Percentiles rank a stretch among this genome's conserved stretches.
Evolutionary conservation across 2,113 vertebrate genomes (phyloP).

Genomic region (Labrus mixtus): DNA sequence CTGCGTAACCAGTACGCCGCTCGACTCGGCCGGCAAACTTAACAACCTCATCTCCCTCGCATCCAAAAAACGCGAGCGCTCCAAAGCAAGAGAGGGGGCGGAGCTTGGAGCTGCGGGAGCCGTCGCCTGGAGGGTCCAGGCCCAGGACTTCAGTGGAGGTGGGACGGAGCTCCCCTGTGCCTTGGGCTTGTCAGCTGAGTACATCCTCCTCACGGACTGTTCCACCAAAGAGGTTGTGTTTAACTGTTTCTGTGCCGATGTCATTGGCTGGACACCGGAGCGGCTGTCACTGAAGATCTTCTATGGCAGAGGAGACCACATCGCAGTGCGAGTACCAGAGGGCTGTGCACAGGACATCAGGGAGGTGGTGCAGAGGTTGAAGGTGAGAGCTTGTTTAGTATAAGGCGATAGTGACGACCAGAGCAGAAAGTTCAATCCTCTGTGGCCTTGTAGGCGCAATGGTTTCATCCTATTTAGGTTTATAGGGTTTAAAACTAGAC

Average conservation of each 20-base stretch:
- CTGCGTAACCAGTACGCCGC: constrained; percentile 88
- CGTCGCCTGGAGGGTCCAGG: constrained; percentile 87
- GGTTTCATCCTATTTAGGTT: too few relatives aligned
- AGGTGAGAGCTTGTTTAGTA: constrained; percentile 83
- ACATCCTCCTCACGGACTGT: constrained; percentile 87
- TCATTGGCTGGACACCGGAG: constrained; percentile 95
- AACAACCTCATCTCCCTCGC: constrained; percentile 93
- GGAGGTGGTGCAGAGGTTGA: constrained; percentile 92
- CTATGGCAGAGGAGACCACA: constrained; percentile 92
- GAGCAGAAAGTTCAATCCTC: too few relatives aligned
- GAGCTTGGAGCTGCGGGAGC: constrained; percentile 88
- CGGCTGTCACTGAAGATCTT: constrained; percentile 87
- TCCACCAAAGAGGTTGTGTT: constrained; percentile 93
- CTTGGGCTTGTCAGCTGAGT: constrained; percentile 89
- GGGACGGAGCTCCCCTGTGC: constrained; percentile 83
- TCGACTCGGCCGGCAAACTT: constrained; percentile 90
- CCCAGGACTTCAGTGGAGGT: constrained; percentile 88
- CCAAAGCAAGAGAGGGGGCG: constrained; percentile 82
- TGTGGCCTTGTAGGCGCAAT: background rate
- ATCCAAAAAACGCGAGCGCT: constrained; percentile 93
- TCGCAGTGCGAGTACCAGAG: constrained; percentile 85
- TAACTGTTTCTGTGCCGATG: constrained; percentile 92
- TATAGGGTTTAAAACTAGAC: too few relatives aligned
- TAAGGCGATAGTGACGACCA: too few relatives aligned
- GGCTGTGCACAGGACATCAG: constrained; percentile 87